phyloP scores from a whole-genome alignment of 92 coral and sea anemone genomes.

The Bergia puertoricense region DNA sequence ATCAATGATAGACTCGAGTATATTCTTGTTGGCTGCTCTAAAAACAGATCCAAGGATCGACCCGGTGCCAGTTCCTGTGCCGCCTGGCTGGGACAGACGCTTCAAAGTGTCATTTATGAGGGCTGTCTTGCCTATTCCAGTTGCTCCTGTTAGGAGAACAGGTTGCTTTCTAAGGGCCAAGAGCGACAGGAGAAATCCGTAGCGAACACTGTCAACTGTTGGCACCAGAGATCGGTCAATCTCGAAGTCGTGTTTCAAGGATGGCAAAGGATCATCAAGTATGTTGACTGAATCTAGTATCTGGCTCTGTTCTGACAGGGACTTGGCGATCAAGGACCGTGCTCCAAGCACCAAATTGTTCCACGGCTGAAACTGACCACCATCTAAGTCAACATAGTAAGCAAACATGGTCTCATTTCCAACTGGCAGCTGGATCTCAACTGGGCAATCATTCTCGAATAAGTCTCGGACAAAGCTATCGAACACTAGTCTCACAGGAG shows the following conservation, averaged over 20 bases:
- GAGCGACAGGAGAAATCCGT: constrained; percentile 78
- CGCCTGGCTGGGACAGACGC: constrained; percentile 79
- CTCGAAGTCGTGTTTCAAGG: constrained; percentile 55
- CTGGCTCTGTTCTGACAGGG: constrained; percentile 83
- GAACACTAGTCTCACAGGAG: constrained; percentile 58
- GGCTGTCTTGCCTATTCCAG: constrained; percentile 88
- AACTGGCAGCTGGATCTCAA: constrained; percentile 68
- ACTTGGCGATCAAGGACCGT: constrained; percentile 85
- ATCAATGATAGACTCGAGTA: constrained; percentile 78
- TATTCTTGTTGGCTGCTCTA: constrained; percentile 60
- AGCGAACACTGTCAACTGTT: constrained; percentile 88
- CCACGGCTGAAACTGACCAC: constrained; percentile 87
- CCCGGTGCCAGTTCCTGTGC: constrained; percentile 73
- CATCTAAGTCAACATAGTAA: constrained; percentile 88
- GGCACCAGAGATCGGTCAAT: constrained; percentile 88
- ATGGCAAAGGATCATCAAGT: constrained; percentile 67
- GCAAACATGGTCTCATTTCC: constrained; percentile 78
- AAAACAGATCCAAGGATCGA: constrained; percentile 87
- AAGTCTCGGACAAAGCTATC: constrained; percentile 78
- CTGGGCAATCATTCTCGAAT: constrained; percentile 58
- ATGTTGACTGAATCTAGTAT: constrained; percentile 67
- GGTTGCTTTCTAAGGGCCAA: constrained; percentile 80
- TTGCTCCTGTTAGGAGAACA: constrained; percentile 86
- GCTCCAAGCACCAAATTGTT: constrained; percentile 79
- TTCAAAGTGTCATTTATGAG: constrained; percentile 77